Conservation (phyloP, 2,888 invertebrate genomes). For the Dynastes grantii region DNA sequence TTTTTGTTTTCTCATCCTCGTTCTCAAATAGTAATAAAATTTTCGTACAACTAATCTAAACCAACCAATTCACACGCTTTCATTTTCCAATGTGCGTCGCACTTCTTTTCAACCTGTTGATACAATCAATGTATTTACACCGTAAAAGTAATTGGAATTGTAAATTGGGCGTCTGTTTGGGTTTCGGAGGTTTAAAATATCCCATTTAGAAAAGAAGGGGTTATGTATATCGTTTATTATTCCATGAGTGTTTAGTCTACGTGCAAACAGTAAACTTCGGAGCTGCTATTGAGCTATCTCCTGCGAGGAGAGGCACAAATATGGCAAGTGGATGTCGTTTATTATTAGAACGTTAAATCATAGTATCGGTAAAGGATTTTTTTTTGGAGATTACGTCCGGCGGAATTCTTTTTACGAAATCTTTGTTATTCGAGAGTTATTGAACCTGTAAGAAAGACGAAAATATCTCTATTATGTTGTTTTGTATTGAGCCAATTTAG, state of each 20-base stretch:
- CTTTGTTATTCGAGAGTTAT: too few species aligned
- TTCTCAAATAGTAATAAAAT: too few species aligned
- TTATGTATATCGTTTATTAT: constrained; percentile 23
- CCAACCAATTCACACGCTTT: too few species aligned
- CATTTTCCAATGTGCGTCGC: neutral
- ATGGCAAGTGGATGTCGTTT: constrained; percentile 12
- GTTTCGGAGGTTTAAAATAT: constrained; percentile 15
- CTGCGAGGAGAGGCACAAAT: constrained; percentile 1
- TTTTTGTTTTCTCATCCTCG: too few species aligned
- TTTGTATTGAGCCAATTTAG: too few species aligned
- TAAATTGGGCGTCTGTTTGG: constrained; percentile 15
- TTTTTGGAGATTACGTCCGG: neutral
- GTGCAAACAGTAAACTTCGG: constrained; percentile 7
- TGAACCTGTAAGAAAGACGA: too few species aligned
- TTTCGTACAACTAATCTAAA: too few species aligned
- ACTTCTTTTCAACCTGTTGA: constrained; percentile 14
- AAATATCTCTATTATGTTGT: too few species aligned
- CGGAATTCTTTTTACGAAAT: too few species aligned
- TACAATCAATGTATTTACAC: constrained; percentile 10
- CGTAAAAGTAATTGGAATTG: constrained; percentile 25
- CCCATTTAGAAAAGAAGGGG: constrained; percentile 21
- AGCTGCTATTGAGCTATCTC: neutral
- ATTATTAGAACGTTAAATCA: constrained; percentile 13
- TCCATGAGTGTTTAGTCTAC: constrained; percentile 20
- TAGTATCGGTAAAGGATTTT: neutral